A percentile compares a stretch with the other conserved stretches of the same genome.
These are phyloP conservation scores for Osmoderma eremita DNA, from an alignment of 2,888 invertebrate species.

Conservation along the genomic window DNA sequence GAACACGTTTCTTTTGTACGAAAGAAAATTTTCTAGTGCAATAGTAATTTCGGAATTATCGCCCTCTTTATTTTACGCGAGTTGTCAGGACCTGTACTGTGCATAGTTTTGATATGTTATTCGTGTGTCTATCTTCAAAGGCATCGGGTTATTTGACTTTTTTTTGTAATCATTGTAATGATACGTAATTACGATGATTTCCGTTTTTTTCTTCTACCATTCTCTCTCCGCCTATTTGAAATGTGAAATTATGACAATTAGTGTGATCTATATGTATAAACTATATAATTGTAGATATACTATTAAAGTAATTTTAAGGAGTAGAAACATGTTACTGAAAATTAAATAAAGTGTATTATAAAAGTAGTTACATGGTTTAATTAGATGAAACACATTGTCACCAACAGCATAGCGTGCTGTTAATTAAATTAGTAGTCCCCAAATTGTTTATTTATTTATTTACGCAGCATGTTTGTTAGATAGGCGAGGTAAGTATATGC, in stretches of 20 bases:
- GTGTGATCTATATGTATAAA: constrained; percentile 62
- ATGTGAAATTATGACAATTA: constrained; percentile 52
- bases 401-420: constrained; percentile 1
- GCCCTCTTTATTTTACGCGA: no score
- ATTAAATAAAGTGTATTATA: constrained; percentile 60
- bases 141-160: constrained; percentile 6
- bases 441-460: no score
- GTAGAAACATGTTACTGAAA: constrained; percentile 57
- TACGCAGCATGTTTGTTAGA: no score
- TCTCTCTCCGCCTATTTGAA: background rate
- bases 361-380: constrained; percentile 56
- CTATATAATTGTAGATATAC: constrained; percentile 61
- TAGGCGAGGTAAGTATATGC: background rate
- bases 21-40: constrained; percentile 35
- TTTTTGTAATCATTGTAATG: constrained; percentile 6
- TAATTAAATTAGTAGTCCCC: constrained; percentile 10
- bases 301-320: constrained; percentile 60
- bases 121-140: background rate
- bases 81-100: background rate
- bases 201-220: constrained; percentile 8
- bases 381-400: constrained; percentile 44
- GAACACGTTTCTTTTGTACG: constrained; percentile 23
- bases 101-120: background rate
- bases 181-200: constrained; percentile 27
- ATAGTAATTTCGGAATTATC: constrained; percentile 12